These are phyloP conservation scores for Tenthredo mesomela DNA, from an alignment of 2,888 invertebrate species.

Conservation along the genomic window DNA sequence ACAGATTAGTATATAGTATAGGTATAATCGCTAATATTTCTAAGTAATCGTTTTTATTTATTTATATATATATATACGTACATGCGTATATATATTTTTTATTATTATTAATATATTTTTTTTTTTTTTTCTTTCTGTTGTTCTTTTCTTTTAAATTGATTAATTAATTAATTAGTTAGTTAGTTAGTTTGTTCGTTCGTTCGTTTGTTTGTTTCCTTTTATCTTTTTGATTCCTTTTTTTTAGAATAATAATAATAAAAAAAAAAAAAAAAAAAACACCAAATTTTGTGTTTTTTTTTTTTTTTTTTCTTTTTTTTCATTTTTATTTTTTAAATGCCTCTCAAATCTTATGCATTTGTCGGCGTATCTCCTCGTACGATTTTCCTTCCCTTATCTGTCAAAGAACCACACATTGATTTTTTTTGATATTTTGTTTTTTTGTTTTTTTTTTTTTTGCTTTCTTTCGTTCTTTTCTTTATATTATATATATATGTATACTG, in stretches of 20 bases:
- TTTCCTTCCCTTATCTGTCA: slow-evolving; percentile 52
- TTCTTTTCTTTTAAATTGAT: not conserved
- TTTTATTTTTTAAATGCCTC: not conserved
- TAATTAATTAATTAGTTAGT: not conserved
- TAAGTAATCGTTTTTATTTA: not conserved
- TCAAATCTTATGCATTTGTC: slow-evolving; percentile 50
- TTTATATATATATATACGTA: not conserved
- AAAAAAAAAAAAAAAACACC: not conserved
- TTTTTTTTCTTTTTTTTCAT: not conserved
- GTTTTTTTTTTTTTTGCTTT: not conserved
- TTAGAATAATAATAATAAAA: not conserved
- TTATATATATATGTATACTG: not conserved
- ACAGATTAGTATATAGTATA: slow-evolving; percentile 3
- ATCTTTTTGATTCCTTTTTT: not conserved
- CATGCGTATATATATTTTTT: not conserved
- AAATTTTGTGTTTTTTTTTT: not conserved
- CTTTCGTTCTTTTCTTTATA: not conserved
- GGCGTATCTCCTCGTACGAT: slow-evolving; percentile 51
- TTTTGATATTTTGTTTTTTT: not conserved
- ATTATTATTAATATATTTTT: not conserved
- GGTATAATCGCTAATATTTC: not conserved
- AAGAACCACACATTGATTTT: slow-evolving; percentile 36
- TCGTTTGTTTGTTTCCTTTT: not conserved
- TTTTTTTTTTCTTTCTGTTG: not conserved
- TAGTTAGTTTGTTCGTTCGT: not conserved